Percentiles rank a stretch among this genome's conserved stretches.
These are phyloP conservation scores for Nasonia longicornis DNA, from an alignment of 1,140 invertebrate genomes.

Conservation along the genomic window DNA sequence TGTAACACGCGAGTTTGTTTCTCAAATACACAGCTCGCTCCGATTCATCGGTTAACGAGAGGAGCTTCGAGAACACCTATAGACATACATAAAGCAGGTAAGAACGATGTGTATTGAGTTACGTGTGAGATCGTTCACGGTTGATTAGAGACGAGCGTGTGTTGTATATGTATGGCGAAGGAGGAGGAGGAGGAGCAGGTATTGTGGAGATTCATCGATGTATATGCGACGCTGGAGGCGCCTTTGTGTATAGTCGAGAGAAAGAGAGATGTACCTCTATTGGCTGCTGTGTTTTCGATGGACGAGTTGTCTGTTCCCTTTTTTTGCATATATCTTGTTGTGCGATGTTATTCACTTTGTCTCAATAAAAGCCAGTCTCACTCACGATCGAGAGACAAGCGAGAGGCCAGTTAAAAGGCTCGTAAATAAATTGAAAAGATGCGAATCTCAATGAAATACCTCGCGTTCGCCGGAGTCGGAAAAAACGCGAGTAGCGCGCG, in stretches of 20 bases:
- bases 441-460: not conserved
- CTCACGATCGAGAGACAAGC: too few relatives aligned
- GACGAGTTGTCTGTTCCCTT: not conserved
- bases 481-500: not conserved
- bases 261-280: not conserved
- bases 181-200: not conserved
- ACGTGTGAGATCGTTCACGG: not conserved
- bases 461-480: not conserved
- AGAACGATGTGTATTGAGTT: not conserved
- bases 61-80: not conserved
- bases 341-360: too few relatives aligned
- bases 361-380: too few relatives aligned
- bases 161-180: not conserved
- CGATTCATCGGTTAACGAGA: not conserved
- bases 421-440: not conserved
- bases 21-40: too few relatives aligned
- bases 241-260: not conserved
- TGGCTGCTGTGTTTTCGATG: not conserved
- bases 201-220: conserved; percentile 3
- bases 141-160: not conserved
- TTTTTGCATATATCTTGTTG: not conserved
- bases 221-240: not conserved
- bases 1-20: too few relatives aligned
- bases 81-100: not conserved
- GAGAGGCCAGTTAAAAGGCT: too few relatives aligned